phyloP scores from a whole-genome alignment of 2,888 invertebrate genomes.

The Teleogryllus oceanicus region DNA sequence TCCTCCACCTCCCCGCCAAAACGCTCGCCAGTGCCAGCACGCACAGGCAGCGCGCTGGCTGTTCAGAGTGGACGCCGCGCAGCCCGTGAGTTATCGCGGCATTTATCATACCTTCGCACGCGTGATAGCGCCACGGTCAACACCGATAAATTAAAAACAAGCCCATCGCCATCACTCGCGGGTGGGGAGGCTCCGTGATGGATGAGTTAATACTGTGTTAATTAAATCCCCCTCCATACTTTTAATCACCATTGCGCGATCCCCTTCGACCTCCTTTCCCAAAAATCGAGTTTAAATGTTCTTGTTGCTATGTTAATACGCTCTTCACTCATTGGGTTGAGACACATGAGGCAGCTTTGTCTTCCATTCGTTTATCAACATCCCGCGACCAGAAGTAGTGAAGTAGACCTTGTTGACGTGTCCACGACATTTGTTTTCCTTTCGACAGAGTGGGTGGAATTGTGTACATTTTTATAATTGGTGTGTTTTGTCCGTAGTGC shows the following conservation, averaged over 20 bases:
- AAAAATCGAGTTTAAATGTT: not conserved
- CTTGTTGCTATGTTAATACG: not conserved
- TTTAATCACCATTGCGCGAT: not conserved
- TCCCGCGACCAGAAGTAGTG: too few relatives aligned
- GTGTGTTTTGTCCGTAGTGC: too few relatives aligned
- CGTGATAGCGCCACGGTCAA: not conserved
- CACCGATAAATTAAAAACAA: constrained; percentile 10
- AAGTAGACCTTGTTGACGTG: too few relatives aligned
- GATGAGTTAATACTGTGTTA: constrained; percentile 6
- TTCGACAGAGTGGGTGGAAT: too few relatives aligned
- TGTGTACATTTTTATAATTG: too few relatives aligned
- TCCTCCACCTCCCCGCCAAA: not conserved
- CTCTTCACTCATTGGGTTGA: too few relatives aligned
- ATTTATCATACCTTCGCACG: not conserved
- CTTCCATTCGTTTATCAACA: too few relatives aligned
- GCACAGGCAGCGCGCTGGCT: too few relatives aligned
- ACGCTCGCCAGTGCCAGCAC: not conserved
- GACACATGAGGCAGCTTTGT: too few relatives aligned
- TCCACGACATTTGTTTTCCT: too few relatives aligned
- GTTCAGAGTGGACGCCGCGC: too few relatives aligned
- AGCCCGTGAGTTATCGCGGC: not conserved
- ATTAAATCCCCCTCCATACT: constrained; percentile 4
- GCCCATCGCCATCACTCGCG: constrained; percentile 10
- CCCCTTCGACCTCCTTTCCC: not conserved
- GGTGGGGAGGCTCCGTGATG: not conserved